Evolutionary conservation across 2,888 invertebrate genomes (phyloP).

Genomic region (Incurvaria masculella): DNA sequence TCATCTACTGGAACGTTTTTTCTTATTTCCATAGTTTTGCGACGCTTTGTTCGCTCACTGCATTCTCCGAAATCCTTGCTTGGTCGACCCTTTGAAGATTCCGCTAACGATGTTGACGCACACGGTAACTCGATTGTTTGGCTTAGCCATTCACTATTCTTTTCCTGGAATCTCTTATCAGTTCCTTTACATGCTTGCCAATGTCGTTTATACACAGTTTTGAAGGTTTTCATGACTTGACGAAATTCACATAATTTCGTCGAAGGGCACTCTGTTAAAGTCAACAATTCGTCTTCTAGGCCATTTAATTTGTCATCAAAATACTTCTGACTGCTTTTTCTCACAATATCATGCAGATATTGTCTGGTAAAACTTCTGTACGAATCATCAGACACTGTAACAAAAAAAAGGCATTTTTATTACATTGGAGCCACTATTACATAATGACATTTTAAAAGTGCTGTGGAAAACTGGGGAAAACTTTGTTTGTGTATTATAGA

Average conservation of each 20-base stretch:
- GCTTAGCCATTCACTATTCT: conserved; percentile 5
- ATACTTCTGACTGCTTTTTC: conserved; percentile 1
- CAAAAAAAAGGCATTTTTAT: no score
- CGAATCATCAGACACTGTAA: no score
- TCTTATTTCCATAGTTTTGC: conserved; percentile 9
- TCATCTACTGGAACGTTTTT: conserved; percentile 5
- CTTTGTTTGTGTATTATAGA: no score
- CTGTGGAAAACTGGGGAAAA: no score
- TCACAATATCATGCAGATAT: conserved; percentile 2
- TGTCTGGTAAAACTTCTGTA: no score
- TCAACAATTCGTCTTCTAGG: neutral
- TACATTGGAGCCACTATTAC: no score
- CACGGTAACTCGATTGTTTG: neutral
- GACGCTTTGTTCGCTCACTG: conserved; percentile 7
- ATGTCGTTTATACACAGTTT: conserved; percentile 3
- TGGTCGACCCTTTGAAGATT: conserved; percentile 3
- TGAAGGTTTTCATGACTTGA: conserved; percentile 1
- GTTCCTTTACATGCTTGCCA: conserved; percentile 1
- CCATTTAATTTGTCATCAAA: conserved; percentile 2
- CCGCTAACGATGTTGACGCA: no score
- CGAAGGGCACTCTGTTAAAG: conserved; percentile 1
- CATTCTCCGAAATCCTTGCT: conserved; percentile 6
- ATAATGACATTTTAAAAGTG: no score
- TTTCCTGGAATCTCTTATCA: conserved; percentile 3
- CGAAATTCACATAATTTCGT: neutral